A percentile compares a stretch with the other conserved stretches of the same genome.
Conservation (phyloP, 2,797 vertebrate genomes). For the Coendou prehensilis region DNA sequence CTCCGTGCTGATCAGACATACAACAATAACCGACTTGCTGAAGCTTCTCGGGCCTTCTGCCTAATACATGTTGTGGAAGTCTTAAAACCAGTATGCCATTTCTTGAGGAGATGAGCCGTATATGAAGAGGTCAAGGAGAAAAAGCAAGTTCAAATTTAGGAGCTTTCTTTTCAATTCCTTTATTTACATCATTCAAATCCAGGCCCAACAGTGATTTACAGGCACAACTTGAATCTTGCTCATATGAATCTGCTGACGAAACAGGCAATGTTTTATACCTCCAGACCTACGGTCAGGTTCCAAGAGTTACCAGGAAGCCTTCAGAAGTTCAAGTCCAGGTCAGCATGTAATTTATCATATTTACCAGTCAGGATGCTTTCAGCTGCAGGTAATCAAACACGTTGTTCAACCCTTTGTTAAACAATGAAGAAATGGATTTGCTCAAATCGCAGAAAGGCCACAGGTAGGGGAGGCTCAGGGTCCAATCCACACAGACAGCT, state of each 20-base stretch:
- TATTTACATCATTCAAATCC: not conserved
- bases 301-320: conserved; percentile 42
- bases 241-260: not conserved
- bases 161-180: not conserved
- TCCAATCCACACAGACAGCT: not conserved
- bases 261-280: not conserved
- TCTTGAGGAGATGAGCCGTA: not conserved
- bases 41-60: not conserved
- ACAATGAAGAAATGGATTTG: not conserved
- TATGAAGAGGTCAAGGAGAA: not conserved
- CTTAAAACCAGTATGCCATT: not conserved
- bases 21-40: not conserved
- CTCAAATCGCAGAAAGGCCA: not conserved
- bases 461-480: too few relatives aligned
- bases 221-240: not conserved
- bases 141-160: not conserved
- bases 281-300: not conserved
- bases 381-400: conserved; percentile 25
- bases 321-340: conserved; percentile 45
- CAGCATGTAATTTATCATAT: not conserved
- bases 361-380: conserved; percentile 22
- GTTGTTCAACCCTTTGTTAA: not conserved
- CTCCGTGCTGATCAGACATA: not conserved
- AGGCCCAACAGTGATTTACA: not conserved
- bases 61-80: not conserved